Evolutionary conservation across 1,140 invertebrate species (phyloP).

Genomic region (Aphaenogaster rudis): DNA sequence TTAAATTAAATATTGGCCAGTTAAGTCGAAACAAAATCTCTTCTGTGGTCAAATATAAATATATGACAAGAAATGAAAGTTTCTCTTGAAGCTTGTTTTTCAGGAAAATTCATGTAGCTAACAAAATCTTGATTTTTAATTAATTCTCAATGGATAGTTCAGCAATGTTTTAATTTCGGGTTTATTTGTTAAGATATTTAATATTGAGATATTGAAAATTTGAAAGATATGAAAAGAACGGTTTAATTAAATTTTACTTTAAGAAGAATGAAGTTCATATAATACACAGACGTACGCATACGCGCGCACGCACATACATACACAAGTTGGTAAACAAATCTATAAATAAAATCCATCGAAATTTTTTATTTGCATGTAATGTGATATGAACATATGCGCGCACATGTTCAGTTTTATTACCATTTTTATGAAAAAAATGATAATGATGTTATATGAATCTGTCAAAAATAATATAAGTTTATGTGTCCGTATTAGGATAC

Average conservation of each 20-base stretch:
- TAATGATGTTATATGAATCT: constrained; percentile 18
- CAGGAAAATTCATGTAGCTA: background rate
- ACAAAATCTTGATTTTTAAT: background rate
- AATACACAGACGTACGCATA: no score
- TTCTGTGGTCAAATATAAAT: background rate
- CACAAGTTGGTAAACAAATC: background rate
- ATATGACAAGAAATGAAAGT: background rate
- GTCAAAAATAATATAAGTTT: constrained; percentile 6
- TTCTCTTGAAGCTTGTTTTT: background rate
- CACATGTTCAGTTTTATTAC: background rate
- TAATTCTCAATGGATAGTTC: background rate
- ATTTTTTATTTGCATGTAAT: background rate
- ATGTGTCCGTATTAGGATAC: background rate
- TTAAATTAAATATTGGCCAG: no score
- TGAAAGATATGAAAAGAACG: background rate
- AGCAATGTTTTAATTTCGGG: background rate
- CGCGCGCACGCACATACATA: no score
- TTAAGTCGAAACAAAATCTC: no score
- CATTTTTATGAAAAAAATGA: constrained; percentile 30
- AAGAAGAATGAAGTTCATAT: background rate
- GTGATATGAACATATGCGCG: background rate
- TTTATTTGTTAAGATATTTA: constrained; percentile 1
- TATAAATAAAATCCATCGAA: constrained; percentile 1
- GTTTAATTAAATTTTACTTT: background rate
- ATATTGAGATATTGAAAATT: constrained; percentile 17